Percentiles rank a stretch among this genome's conserved stretches.
Evolutionary conservation across 1,140 invertebrate genomes (phyloP).

Genomic region (Solenopsis invicta): DNA sequence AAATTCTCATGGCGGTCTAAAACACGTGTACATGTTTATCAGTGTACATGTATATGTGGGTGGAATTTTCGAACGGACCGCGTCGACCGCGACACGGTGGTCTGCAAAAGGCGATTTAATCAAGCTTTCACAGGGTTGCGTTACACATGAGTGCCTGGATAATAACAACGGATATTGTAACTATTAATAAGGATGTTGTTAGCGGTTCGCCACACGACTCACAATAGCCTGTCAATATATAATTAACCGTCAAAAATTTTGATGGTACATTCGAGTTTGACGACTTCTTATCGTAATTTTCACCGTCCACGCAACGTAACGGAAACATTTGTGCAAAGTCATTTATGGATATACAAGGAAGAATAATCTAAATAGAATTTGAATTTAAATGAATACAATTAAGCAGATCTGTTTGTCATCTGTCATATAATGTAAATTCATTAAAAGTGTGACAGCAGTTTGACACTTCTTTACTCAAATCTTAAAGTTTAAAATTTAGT

Average conservation of each 20-base stretch:
- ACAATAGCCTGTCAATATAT: background rate
- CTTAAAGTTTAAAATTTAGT: no score
- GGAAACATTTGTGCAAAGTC: background rate
- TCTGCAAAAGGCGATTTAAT: constrained; percentile 57
- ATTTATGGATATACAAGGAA: no score
- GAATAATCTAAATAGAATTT: no score
- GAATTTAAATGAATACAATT: no score
- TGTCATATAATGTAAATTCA: no score
- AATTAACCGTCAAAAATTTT: background rate
- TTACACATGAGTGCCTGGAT: constrained; percentile 16
- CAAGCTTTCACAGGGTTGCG: constrained; percentile 18
- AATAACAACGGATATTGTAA: constrained; percentile 34
- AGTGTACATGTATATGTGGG: background rate
- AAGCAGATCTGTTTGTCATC: no score
- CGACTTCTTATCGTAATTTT: background rate
- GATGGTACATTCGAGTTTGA: background rate
- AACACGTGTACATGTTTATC: background rate
- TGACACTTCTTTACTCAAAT: no score
- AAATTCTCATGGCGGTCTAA: background rate
- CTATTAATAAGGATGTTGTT: constrained; percentile 47
- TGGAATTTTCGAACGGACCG: constrained; percentile 18
- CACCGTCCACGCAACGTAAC: background rate
- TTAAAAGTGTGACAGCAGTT: no score
- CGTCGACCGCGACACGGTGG: constrained; percentile 1
- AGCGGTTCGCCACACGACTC: background rate